Percentiles rank a stretch among this genome's conserved stretches.
phyloP scores from a whole-genome alignment of 2,113 vertebrate species.

The Xiphias gladius region DNA sequence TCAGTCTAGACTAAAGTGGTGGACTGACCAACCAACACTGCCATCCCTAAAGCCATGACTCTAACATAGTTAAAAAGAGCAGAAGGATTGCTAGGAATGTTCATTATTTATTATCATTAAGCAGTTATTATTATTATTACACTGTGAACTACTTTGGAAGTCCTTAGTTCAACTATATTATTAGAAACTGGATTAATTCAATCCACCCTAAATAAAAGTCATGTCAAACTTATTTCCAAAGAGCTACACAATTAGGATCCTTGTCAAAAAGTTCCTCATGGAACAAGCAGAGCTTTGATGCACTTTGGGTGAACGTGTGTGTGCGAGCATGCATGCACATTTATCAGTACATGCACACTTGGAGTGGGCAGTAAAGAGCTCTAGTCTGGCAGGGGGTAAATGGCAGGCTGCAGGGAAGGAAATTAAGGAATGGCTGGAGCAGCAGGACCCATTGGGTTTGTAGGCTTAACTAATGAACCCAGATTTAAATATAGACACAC shows the following conservation, averaged over 20 bases:
- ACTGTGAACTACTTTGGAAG: neutral
- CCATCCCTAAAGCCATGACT: no score
- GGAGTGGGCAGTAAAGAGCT: conserved; percentile 39
- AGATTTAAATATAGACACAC: conserved; percentile 14
- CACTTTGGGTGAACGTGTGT: neutral
- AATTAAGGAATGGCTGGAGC: conserved; percentile 18
- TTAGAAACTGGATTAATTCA: neutral
- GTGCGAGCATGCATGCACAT: neutral
- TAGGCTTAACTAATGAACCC: conserved; percentile 26
- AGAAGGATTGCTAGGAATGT: no score
- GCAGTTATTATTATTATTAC: neutral
- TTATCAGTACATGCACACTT: conserved; percentile 8
- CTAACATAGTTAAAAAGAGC: no score
- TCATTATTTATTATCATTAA: no score
- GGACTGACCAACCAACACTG: neutral
- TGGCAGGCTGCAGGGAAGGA: conserved; percentile 18
- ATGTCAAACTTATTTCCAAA: neutral
- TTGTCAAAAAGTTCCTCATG: neutral
- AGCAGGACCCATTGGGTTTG: conserved; percentile 10
- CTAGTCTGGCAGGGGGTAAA: conserved; percentile 42
- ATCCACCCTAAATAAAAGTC: neutral
- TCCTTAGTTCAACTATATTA: neutral
- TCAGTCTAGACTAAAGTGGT: neutral
- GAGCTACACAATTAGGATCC: neutral
- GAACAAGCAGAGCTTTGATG: conserved; percentile 23